phyloP scores from a whole-genome alignment of 2,113 vertebrate species.

The Mellivora capensis region DNA sequence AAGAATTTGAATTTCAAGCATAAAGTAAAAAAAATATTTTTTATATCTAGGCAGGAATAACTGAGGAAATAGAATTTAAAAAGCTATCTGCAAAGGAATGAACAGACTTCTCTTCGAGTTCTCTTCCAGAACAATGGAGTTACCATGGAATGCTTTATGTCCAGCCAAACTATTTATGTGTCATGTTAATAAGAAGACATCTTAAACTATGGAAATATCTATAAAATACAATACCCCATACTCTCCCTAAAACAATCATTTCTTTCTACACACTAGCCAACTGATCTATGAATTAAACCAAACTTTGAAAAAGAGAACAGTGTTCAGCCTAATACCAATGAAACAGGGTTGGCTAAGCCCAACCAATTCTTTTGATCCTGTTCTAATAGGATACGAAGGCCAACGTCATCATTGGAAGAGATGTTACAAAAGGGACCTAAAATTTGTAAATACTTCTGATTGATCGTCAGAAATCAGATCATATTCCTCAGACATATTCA shows the following conservation, averaged over 20 bases:
- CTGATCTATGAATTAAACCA: background rate
- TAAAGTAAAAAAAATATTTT: background rate
- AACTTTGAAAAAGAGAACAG: background rate
- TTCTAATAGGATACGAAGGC: background rate
- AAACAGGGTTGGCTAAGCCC: background rate
- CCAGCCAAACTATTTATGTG: background rate
- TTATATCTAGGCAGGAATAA: background rate
- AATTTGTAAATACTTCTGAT: background rate
- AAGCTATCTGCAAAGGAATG: background rate
- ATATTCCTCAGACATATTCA: background rate
- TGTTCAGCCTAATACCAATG: too few relatives aligned
- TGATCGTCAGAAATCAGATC: too few relatives aligned
- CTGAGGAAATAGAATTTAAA: background rate
- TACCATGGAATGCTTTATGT: too few relatives aligned
- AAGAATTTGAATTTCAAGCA: background rate
- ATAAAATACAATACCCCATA: background rate
- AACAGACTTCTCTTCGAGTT: background rate
- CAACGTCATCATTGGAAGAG: background rate
- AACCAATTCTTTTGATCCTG: background rate
- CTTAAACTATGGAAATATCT: background rate
- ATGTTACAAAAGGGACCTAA: background rate
- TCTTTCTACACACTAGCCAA: background rate
- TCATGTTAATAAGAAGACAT: background rate
- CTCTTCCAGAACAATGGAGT: accelerated
- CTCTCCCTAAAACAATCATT: background rate